Evolutionary conservation across 1,140 invertebrate species (phyloP), one percentile per base, ranked within the genome.

Genomic region (Sarcophaga peregrina): DNA sequence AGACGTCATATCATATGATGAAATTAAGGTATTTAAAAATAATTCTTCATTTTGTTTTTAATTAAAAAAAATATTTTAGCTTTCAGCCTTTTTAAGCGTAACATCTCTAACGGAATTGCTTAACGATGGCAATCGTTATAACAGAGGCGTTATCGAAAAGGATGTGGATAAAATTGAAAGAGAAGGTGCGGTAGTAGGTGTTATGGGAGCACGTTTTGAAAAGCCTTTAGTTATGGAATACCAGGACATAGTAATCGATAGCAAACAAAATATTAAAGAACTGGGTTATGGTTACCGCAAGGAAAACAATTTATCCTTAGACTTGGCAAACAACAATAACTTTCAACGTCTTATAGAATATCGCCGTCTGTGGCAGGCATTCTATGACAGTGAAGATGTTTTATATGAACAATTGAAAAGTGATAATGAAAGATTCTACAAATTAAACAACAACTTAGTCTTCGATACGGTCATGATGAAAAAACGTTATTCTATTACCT

Each of bases 41-140:
- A 52, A 17, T 68, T 68, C n/a, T n/a, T n/a, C n/a, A n/a, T n/a
- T n/a, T n/a, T n/a, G n/a, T n/a, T n/a, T n/a, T 37, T 2, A 37
- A 37, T 37, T 37, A 2, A 37, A 37, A 37, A 37, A 37, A 37
- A 37, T 37, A 1, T 8, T 0, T 9, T 10, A 88, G 86, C 84
- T 94, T 5, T 93, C 93, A 0, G 92, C 93, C 0, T 90, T 94
- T 86, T 90, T 94, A 17, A 92, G 91, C 17, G 89, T 94, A 8
- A 93, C 93, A 9, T 93, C 93, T 0, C 91, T 91, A 82, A 93
- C 93, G 5, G 92, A 92, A 85, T 94, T 94, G 84, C 92, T 94
- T 75, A 94, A 94, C 83, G 91, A 94, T 85, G 94, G 94, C 5
- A 90, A 91, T 15, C 90, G 93, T 20, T 89, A 91, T 15, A 94